Conservation (phyloP, 2,113 vertebrate species). For the Monarcha castaneiventris region DNA sequence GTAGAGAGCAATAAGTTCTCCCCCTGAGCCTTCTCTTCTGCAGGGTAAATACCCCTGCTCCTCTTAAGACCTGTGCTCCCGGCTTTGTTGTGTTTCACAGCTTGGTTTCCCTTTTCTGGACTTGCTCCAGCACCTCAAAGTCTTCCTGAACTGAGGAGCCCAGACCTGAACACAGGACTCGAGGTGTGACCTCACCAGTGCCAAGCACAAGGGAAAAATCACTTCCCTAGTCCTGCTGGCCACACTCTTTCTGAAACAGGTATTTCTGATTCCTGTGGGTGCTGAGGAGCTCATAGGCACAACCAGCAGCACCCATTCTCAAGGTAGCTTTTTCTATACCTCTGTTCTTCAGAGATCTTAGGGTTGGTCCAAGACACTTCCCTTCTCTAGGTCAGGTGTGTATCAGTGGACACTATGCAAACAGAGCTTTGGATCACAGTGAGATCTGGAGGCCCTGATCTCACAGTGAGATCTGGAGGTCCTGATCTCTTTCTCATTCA, state of each 20-base stretch:
- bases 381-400: too few relatives aligned
- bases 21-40: not conserved
- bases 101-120: not conserved
- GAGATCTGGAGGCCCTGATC: not conserved
- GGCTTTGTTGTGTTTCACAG: not conserved
- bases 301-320: too few relatives aligned
- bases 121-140: not conserved
- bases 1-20: not conserved
- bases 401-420: not conserved
- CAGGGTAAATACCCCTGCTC: not conserved
- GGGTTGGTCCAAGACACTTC: fast-evolving
- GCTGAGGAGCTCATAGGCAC: too few relatives aligned
- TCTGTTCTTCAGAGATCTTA: not conserved
- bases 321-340: not conserved
- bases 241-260: fast-evolving
- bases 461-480: not conserved
- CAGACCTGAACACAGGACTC: not conserved
- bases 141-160: not conserved
- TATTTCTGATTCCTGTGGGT: not conserved
- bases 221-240: not conserved
- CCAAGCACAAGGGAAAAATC: fast-evolving
- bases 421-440: not conserved
- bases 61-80: not conserved
- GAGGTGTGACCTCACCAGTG: not conserved
- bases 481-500: not conserved